Conservation (phyloP, 2,888 invertebrate species). For the Eucera pruinosa region DNA sequence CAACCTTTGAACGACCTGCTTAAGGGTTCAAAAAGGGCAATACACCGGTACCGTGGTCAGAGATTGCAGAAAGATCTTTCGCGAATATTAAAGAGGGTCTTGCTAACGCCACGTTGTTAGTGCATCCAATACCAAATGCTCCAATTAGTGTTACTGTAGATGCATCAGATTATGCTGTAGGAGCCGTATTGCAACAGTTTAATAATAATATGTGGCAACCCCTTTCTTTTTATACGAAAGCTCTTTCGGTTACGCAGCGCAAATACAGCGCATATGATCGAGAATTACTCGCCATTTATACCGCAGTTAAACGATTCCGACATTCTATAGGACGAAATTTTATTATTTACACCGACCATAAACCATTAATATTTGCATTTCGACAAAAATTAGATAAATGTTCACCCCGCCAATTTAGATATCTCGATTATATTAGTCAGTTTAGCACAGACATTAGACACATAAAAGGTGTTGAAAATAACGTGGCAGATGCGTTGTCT, state of each 20-base stretch:
- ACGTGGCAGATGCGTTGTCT: conserved; percentile 2
- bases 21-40: conserved; percentile 52
- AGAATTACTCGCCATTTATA: neutral
- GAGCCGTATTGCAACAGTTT: conserved; percentile 43
- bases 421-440: conserved; percentile 58
- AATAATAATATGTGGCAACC: conserved; percentile 31
- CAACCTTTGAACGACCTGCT: conserved; percentile 19
- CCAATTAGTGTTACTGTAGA: too few relatives aligned
- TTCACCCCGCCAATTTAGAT: conserved; percentile 66
- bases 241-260: too few relatives aligned
- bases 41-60: conserved; percentile 33
- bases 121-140: too few relatives aligned
- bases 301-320: too few relatives aligned
- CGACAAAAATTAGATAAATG: too few relatives aligned
- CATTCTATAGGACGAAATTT: conserved; percentile 34
- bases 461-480: neutral
- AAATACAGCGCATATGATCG: neutral
- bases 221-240: neutral
- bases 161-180: too few relatives aligned
- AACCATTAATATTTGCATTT: conserved; percentile 27
- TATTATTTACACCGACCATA: conserved; percentile 32
- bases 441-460: conserved; percentile 29
- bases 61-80: too few relatives aligned
- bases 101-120: too few relatives aligned
- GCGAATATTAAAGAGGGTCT: too few relatives aligned